Percentiles rank a stretch among this genome's conserved stretches.
These are phyloP conservation scores for Plecotus auritus DNA, from an alignment of 2,113 vertebrate genomes.

Conservation along the genomic window DNA sequence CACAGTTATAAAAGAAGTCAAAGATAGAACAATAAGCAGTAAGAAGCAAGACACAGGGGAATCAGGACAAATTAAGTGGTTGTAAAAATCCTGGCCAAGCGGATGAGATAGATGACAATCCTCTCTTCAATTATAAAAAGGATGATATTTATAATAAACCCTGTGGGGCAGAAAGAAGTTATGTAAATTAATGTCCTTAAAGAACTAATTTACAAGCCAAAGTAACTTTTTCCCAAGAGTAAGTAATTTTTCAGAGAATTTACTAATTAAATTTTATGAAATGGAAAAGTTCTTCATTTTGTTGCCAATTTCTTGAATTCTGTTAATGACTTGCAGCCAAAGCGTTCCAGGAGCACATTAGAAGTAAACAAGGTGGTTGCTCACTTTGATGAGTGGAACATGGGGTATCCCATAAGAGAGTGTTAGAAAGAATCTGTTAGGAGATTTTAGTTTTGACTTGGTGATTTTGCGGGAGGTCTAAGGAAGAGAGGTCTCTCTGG, in stretches of 20 bases:
- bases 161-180: neutral
- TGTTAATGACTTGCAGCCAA: neutral
- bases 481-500: accelerated
- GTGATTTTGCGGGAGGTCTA: neutral
- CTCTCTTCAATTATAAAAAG: neutral
- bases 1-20: neutral
- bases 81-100: neutral
- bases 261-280: neutral
- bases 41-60: neutral
- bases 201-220: neutral
- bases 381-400: neutral
- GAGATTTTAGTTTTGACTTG: neutral
- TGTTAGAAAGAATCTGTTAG: neutral
- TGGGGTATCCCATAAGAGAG: neutral
- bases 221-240: neutral
- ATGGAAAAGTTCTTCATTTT: neutral
- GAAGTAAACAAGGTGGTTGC: neutral
- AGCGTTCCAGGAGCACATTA: neutral
- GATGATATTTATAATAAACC: neutral
- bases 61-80: neutral
- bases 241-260: neutral
- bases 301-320: neutral
- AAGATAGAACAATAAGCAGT: neutral
- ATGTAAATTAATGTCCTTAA: neutral
- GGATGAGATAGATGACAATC: neutral